Base-by-base conservation (phyloP, 2,113 vertebrate species). In the Podiceps cristatus region DNA sequence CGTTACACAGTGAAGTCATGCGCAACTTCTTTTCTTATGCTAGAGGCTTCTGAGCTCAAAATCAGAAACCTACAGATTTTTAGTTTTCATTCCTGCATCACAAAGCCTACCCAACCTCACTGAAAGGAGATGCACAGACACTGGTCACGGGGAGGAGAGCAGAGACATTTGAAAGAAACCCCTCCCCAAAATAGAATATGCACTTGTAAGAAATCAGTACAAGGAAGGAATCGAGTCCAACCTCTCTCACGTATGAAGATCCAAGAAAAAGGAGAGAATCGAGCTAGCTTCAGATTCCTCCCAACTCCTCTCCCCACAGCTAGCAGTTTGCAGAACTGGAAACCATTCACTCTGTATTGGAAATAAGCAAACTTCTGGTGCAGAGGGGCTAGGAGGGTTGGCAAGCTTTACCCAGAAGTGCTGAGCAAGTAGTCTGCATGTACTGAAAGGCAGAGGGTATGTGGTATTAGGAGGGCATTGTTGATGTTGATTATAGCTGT, bases 371-470 rank as follows among this genome's bases (percentile, higher is more conserved):
- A 64, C 62, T 79, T 12, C 56, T 78, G 66, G 88, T 45, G 40
- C 52, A 90, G 95, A 91, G 76, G n/a, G 63, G 78, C 77, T 85
- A 58, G 80, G 23, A 88, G 12, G 45, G 73, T 69, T 95, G 69
- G 69, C 59, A 93, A 95, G 86, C 29, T 88, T 86, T 59, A 80
- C 58, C 90, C 19, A 52, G 81, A 96, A 97, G 63, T 83, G 83
- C 81, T 93, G 88, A 96, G 75, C 47, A 93, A 97, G n/a, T n/a
- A n/a, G n/a, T 66, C 59, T 69, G 37, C 33, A 56, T 27, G 16
- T 28, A 49, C 19, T 23, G 28, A 88, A 92, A 86, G 18, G 13
- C 50, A 88, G 42, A 42, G 53, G 5, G 5, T 31, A 33, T 19
- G 22, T 7, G 44, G 12, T 42, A 53, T 74, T 55, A 74, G 44